A percentile compares a stretch with the other conserved stretches of the same genome.
Conservation (phyloP, 1,140 invertebrate species). For the Sipha flava region DNA sequence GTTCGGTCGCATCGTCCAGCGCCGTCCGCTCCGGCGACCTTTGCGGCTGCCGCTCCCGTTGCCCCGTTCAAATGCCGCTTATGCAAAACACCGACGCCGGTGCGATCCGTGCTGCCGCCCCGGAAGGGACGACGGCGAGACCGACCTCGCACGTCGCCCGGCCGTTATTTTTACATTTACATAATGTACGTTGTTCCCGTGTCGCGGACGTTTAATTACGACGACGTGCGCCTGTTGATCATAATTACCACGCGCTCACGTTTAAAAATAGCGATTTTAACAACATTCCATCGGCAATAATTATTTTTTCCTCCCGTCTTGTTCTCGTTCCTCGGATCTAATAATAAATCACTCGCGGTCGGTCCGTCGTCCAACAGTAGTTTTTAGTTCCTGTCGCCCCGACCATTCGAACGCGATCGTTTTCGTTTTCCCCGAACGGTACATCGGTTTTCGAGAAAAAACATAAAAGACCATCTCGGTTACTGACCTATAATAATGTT, state of each 20-base stretch:
- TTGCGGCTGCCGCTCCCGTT: background rate
- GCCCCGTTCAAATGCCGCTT: conserved; percentile 13
- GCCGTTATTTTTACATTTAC: background rate
- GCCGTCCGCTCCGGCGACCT: background rate
- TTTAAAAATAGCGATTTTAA: background rate
- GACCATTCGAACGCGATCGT: too few species aligned
- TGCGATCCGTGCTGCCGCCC: background rate
- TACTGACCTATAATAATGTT: too few species aligned
- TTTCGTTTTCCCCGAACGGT: too few species aligned
- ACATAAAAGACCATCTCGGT: too few species aligned
- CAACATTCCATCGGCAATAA: background rate
- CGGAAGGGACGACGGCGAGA: background rate
- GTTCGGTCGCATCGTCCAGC: background rate
- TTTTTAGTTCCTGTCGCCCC: too few species aligned
- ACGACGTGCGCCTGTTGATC: too few species aligned
- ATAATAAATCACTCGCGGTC: background rate
- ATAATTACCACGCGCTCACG: too few species aligned
- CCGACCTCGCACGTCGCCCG: too few species aligned
- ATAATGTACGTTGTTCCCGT: background rate
- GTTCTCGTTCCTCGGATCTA: background rate
- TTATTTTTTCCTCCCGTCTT: background rate
- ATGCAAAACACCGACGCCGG: background rate
- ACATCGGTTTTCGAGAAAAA: too few species aligned
- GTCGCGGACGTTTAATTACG: too few species aligned
- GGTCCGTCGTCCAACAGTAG: too few species aligned